These are phyloP conservation scores for Stomatorhinus ivindoensis DNA, from an alignment of 2,113 vertebrate species.

Conservation along the genomic window DNA sequence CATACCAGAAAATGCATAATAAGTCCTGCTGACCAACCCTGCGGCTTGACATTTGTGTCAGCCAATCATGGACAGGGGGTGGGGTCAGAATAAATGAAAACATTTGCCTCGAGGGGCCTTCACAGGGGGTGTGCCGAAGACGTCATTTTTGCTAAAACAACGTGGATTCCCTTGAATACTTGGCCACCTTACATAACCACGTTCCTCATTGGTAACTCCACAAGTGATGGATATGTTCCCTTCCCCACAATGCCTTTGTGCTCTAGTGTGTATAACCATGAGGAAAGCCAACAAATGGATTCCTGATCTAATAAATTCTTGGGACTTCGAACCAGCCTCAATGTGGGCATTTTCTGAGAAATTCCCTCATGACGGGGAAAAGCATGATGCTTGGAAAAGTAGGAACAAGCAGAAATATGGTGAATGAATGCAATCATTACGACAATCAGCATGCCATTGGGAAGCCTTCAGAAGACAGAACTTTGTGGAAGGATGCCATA, in stretches of 20 bases:
- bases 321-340: neutral
- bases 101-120: neutral
- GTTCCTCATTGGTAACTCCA: neutral
- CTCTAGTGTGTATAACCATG: neutral
- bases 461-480: neutral
- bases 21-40: neutral
- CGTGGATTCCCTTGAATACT: neutral
- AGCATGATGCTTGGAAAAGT: neutral
- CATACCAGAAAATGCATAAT: neutral
- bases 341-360: neutral
- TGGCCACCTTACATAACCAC: neutral
- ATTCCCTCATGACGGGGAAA: neutral
- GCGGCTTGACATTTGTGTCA: neutral
- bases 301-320: neutral
- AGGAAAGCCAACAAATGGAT: neutral
- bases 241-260: neutral
- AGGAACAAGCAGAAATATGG: neutral
- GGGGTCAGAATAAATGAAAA: neutral
- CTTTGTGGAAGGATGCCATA: neutral
- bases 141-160: neutral
- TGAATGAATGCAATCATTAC: neutral
- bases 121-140: neutral
- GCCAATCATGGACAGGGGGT: neutral
- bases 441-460: neutral
- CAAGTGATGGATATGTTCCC: neutral